Percentiles rank a stretch among this genome's conserved stretches.
Evolutionary conservation across 2,888 invertebrate species (phyloP).

Genomic region (Abrostola tripartita): DNA sequence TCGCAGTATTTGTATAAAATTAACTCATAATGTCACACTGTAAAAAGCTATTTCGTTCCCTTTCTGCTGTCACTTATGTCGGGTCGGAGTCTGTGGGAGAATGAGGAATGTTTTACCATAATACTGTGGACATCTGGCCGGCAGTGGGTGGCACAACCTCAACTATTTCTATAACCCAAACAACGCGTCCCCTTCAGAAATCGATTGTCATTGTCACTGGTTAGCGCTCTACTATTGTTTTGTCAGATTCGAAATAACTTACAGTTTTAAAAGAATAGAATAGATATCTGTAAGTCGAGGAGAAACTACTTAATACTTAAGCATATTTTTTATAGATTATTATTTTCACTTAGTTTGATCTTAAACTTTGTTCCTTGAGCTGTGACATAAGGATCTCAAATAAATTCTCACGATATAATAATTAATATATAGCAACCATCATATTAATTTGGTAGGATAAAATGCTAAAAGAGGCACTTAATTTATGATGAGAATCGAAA

Average conservation of each 20-base stretch:
- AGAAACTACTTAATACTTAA: neutral
- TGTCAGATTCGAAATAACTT: slow-evolving; percentile 6
- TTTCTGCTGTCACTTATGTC: slow-evolving; percentile 49
- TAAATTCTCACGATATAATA: no score
- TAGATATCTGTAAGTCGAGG: no score
- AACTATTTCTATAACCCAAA: slow-evolving; percentile 68
- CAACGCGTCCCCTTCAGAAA: slow-evolving; percentile 69
- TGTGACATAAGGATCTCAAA: no score
- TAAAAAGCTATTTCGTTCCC: slow-evolving; percentile 47
- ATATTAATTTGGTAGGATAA: neutral
- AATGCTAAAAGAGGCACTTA: slow-evolving; percentile 23
- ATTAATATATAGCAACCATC: neutral
- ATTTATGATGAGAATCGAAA: slow-evolving; percentile 40
- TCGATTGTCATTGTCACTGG: slow-evolving; percentile 71
- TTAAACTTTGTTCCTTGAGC: neutral
- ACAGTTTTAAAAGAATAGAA: no score
- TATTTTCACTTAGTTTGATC: neutral
- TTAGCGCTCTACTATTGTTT: slow-evolving; percentile 45
- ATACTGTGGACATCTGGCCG: slow-evolving; percentile 40
- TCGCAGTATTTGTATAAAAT: slow-evolving; percentile 16
- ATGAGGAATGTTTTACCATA: slow-evolving; percentile 47
- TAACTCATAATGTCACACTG: slow-evolving; percentile 41
- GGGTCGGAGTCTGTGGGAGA: slow-evolving; percentile 43
- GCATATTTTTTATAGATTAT: neutral
- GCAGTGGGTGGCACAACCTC: slow-evolving; percentile 68